A percentile compares a stretch with the other conserved stretches of the same genome.
These are phyloP conservation scores for Clunio marinus DNA, from an alignment of 2,888 invertebrate genomes.

Conservation along the genomic window DNA sequence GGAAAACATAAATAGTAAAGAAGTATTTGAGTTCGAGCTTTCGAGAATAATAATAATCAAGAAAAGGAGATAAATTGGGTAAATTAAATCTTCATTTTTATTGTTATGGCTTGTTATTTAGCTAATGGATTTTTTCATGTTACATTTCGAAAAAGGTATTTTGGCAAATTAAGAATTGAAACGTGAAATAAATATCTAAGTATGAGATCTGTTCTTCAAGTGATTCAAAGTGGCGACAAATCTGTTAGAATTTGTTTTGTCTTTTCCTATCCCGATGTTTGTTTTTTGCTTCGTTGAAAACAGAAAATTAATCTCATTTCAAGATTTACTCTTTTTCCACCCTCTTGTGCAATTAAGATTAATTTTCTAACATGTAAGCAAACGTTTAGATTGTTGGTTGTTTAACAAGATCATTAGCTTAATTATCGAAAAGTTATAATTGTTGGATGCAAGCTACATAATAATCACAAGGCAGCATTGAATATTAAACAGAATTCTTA, in stretches of 20 bases:
- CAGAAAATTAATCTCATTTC: not conserved
- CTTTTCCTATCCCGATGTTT: too few relatives aligned
- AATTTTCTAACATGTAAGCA: conserved; percentile 14
- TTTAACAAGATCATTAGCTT: too few relatives aligned
- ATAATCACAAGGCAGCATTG: too few relatives aligned
- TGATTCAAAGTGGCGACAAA: not conserved
- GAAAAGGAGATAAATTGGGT: conserved; percentile 1
- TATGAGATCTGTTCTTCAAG: not conserved
- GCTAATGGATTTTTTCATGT: conserved; percentile 3
- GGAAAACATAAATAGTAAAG: conserved; percentile 1
- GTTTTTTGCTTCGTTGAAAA: not conserved
- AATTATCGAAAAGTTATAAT: too few relatives aligned
- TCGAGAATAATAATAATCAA: conserved; percentile 18
- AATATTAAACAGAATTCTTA: too few relatives aligned
- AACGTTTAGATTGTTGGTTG: too few relatives aligned
- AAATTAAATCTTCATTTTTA: conserved; percentile 17
- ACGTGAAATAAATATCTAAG: not conserved
- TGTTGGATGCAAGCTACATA: too few relatives aligned
- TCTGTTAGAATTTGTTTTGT: not conserved
- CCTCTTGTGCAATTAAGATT: conserved; percentile 25
- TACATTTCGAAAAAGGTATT: not conserved
- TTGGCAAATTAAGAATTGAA: conserved; percentile 7
- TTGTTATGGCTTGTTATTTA: not conserved
- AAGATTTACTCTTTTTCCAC: not conserved
- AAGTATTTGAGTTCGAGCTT: not conserved